phyloP scores from a whole-genome alignment of 2,113 vertebrate genomes.

The Deroptyus accipitrinus region DNA sequence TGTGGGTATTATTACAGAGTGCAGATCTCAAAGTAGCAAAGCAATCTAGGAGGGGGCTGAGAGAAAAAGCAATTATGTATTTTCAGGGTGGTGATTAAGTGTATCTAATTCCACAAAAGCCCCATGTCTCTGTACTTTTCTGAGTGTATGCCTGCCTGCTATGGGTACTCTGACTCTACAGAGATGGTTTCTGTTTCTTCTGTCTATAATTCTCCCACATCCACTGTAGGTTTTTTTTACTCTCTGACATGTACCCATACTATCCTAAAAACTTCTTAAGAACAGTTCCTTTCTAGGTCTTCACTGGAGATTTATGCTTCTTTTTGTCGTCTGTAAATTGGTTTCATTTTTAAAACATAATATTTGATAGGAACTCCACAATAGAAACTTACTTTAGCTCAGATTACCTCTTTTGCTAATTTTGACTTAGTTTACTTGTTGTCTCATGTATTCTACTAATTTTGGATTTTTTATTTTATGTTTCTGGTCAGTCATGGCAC shows the following conservation, averaged over 20 bases:
- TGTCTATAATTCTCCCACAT: not conserved
- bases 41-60: not conserved
- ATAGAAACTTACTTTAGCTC: not conserved
- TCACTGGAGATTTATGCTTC: not conserved
- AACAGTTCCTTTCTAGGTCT: not conserved
- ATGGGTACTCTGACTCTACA: not conserved
- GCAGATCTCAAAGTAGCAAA: not conserved
- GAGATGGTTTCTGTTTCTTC: not conserved
- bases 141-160: not conserved
- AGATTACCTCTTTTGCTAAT: not conserved
- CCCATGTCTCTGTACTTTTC: not conserved
- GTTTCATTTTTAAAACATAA: not conserved
- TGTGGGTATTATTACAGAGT: not conserved
- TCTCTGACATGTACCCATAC: not conserved
- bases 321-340: not conserved
- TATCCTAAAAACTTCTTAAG: not conserved
- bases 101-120: not conserved
- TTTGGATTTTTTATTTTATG: not conserved
- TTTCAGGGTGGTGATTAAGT: not conserved
- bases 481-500: not conserved
- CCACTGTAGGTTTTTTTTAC: not conserved
- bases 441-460: not conserved
- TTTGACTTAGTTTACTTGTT: not conserved
- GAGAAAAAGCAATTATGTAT: not conserved
- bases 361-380: not conserved